Conservation (phyloP, 1,140 invertebrate species). For the Achatina immaculata region DNA sequence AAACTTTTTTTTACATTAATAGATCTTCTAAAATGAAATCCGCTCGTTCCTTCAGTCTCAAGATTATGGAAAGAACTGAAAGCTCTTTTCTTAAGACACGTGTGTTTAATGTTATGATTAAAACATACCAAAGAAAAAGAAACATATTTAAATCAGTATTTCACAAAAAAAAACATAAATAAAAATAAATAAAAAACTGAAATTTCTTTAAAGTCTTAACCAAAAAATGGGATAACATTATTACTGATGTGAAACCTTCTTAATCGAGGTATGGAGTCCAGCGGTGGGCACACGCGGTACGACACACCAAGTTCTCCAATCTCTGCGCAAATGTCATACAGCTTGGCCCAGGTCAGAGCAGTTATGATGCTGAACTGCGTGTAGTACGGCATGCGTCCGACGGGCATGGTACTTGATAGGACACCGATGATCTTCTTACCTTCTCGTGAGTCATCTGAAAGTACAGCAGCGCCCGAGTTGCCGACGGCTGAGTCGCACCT, state of each 20-base stretch:
- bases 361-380: conserved; percentile 53
- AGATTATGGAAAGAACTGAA: no score
- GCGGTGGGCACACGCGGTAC: conserved; percentile 50
- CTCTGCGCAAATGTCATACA: conserved; percentile 56
- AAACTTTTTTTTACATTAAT: no score
- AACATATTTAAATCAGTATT: no score
- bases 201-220: no score
- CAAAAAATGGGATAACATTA: conserved; percentile 45
- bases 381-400: conserved; percentile 34
- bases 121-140: no score
- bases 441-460: conserved; percentile 46
- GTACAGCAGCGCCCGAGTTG: conserved; percentile 58
- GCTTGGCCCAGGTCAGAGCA: conserved; percentile 55
- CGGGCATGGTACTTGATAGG: conserved; percentile 53
- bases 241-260: background rate
- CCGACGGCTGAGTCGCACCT: conserved; percentile 56
- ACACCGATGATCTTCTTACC: conserved; percentile 54
- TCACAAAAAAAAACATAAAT: no score
- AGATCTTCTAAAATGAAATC: no score
- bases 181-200: no score
- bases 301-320: conserved; percentile 47
- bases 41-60: no score
- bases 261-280: conserved; percentile 15
- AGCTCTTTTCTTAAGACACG: no score
- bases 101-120: no score